Conservation (phyloP, 1,140 invertebrate species). For the Drosophila nigromelanica region DNA sequence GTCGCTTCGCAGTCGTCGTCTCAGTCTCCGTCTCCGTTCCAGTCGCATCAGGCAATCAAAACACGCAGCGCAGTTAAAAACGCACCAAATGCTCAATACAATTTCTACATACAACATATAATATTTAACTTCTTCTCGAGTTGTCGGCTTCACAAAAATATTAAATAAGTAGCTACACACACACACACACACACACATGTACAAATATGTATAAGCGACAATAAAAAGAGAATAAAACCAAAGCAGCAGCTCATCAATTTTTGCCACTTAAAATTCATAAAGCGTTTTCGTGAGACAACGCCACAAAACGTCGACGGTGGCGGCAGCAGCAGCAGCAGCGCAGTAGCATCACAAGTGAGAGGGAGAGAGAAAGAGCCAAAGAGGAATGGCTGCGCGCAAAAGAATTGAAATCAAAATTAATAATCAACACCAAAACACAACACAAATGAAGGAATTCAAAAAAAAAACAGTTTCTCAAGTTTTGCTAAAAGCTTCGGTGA, state of each 20-base stretch:
- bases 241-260: constrained; percentile 74
- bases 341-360: not conserved
- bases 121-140: constrained; percentile 53
- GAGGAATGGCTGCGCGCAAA: constrained; percentile 12
- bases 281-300: constrained; percentile 51
- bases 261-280: constrained; percentile 80
- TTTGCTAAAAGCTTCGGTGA: constrained; percentile 7
- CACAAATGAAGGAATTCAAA: not conserved
- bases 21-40: not conserved
- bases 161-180: constrained; percentile 61
- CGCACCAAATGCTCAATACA: constrained; percentile 69
- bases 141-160: constrained; percentile 55
- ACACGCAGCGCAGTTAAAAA: constrained; percentile 76
- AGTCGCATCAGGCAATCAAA: constrained; percentile 67
- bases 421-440: constrained; percentile 23
- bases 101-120: constrained; percentile 65
- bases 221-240: constrained; percentile 80
- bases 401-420: constrained; percentile 37
- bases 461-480: not conserved
- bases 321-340: not conserved
- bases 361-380: constrained; percentile 2
- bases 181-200: constrained; percentile 9
- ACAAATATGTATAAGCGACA: constrained; percentile 35
- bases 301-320: constrained; percentile 6
- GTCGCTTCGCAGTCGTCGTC: not conserved